phyloP scores from a whole-genome alignment of 2,797 vertebrate genomes.

The Platalea minor region DNA sequence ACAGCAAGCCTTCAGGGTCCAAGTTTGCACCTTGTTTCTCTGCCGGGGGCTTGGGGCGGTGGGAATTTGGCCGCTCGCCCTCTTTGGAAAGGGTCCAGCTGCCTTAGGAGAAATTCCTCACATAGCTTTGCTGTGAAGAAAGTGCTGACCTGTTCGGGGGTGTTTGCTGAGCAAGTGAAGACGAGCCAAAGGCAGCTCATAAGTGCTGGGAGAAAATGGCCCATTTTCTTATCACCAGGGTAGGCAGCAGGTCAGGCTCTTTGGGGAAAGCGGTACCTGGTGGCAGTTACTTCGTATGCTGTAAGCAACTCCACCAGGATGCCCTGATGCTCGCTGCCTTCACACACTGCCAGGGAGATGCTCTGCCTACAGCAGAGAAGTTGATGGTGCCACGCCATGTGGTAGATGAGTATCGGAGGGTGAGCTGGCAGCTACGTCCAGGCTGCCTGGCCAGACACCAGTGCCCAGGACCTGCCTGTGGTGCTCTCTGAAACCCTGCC shows the following conservation, averaged over 20 bases:
- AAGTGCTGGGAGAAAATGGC: not conserved
- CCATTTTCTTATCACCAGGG: not conserved
- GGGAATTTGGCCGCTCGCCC: not conserved
- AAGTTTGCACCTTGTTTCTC: conserved; percentile 16
- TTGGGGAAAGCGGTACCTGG: not conserved
- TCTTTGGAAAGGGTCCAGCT: conserved; percentile 37
- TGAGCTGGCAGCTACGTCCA: not conserved
- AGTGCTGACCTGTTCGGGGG: conserved; percentile 57
- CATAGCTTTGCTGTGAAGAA: conserved; percentile 51
- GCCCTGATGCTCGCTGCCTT: not conserved
- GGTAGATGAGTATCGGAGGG: not conserved
- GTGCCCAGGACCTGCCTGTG: not conserved
- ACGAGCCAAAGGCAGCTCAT: not conserved
- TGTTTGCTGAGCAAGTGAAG: conserved; percentile 58
- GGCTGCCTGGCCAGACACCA: not conserved
- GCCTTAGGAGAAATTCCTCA: conserved; percentile 56
- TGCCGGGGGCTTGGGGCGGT: not conserved
- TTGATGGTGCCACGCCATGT: rapidly evolving
- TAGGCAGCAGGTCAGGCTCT: not conserved
- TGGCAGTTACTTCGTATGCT: not conserved
- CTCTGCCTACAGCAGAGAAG: rapidly evolving
- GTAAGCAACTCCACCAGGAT: not conserved
- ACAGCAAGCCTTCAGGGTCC: not conserved
- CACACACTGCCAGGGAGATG: not conserved
- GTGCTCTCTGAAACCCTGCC: not conserved